phyloP scores from a whole-genome alignment of 2,888 invertebrate genomes.

The Spodoptera exigua region DNA sequence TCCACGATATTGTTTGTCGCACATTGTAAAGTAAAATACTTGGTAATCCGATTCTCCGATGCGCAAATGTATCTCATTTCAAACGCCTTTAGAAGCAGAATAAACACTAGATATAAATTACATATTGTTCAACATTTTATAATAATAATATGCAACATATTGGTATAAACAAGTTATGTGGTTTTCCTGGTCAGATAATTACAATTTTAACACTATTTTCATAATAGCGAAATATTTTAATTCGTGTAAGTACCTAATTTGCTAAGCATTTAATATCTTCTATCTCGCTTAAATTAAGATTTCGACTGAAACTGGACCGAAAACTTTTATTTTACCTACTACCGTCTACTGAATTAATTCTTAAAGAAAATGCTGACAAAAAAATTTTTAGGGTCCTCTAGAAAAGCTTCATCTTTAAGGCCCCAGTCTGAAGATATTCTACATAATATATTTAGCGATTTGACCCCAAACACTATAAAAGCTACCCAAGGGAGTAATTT shows the following conservation, averaged over 20 bases:
- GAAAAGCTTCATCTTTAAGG: conserved; percentile 8
- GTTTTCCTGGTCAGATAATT: conserved; percentile 32
- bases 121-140: not conserved
- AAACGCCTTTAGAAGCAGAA: conserved; percentile 18
- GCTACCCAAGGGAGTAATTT: conserved; percentile 37
- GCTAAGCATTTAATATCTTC: no score
- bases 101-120: conserved; percentile 22
- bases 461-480: conserved; percentile 38
- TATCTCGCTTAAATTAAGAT: no score
- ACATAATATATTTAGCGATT: conserved; percentile 40
- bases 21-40: no score
- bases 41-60: no score
- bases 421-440: conserved; percentile 30
- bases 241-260: no score
- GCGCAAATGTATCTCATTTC: conserved; percentile 20
- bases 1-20: no score
- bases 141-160: not conserved
- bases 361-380: no score
- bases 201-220: not conserved
- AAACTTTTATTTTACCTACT: no score
- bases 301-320: no score
- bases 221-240: no score
- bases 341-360: no score
- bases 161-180: conserved; percentile 12
- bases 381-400: not conserved